Conservation (phyloP, 2,113 vertebrate species). For the Agelaius phoeniceus region DNA sequence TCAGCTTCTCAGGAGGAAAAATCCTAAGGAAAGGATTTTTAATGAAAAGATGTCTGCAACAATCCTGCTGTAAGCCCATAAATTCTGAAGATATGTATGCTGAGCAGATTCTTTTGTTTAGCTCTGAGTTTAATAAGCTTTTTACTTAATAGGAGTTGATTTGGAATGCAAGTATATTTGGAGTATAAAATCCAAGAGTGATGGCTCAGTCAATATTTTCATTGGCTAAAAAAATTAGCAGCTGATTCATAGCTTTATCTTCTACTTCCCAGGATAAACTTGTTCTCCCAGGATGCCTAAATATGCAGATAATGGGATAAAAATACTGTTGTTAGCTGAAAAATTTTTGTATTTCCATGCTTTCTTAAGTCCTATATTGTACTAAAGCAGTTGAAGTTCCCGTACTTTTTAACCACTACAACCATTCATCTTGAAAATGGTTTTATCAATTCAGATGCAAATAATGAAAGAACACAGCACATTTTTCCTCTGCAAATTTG, state of each 20-base stretch:
- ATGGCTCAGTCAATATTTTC: slow-evolving; percentile 21
- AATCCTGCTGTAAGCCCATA: neutral
- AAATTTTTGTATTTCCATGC: neutral
- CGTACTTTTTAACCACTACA: neutral
- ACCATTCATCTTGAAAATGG: neutral
- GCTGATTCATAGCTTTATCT: slow-evolving; percentile 8
- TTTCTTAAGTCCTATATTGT: neutral
- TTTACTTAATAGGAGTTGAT: slow-evolving; percentile 27
- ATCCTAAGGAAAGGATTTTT: no score
- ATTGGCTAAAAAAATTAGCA: neutral
- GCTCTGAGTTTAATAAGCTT: slow-evolving; percentile 13
- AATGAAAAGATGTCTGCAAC: no score
- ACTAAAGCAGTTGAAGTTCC: neutral
- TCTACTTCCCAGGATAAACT: neutral
- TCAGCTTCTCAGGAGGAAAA: no score
- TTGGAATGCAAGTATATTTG: slow-evolving; percentile 7
- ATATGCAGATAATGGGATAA: neutral
- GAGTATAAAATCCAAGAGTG: neutral
- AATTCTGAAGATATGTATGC: neutral
- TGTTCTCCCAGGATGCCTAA: neutral
- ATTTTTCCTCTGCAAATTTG: neutral
- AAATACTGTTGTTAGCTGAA: neutral
- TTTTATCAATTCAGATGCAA: neutral
- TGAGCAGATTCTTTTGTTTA: slow-evolving; percentile 13
- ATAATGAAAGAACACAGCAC: neutral